Base-by-base conservation (phyloP, 2,797 vertebrate species). In the Tragopan temminckii region DNA sequence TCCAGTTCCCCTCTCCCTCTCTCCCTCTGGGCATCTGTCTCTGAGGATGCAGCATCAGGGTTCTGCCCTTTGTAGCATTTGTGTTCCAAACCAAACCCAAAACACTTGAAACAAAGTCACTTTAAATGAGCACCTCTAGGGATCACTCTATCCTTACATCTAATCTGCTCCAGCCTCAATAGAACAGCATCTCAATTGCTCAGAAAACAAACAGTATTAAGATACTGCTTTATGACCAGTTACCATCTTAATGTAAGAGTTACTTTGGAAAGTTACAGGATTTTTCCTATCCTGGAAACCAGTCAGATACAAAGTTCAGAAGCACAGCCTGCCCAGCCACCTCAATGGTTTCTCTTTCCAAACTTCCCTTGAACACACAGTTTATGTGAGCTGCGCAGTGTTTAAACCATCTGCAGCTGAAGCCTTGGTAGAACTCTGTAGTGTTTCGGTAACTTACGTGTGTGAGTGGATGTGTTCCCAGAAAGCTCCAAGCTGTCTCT, bases 21-120 rank as follows among this genome's bases (percentile, higher is more conserved):
- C 40, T 72, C 38, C 5, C 3, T 45, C 55, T 36, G 29, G 20
- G 27, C 66, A 46, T 69, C 50, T 66, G 13, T 42, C 0, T 0
- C 63, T 29, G 64, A 77, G 27, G 40, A 45, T 74, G 59, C 78
- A 43, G 83, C 50, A 38, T 8, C 4, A 15, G n/a, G 38, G 42
- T 8, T 15, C 55, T 55, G 35, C n/a, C 58, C 53, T 21, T 79
- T 1, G 6, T 45, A 72, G 53, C 72, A 48, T 27, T 75, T 2
- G 7, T 35, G 33, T 23, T 64, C 20, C 46, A 13, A 79, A 72
- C 27, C 81, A 35, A 68, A 71, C 27, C 67, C 58, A 59, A 25
- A 50, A 13, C 24, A 53, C 38, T 52, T 79, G 36, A 23, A 33
- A 52, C 6, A 36, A 31, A 62, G 42, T 33, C 66, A 67, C 33